A percentile compares a stretch with the other conserved stretches of the same genome.
These are phyloP conservation scores for Limonius californicus DNA, from an alignment of 1,140 invertebrate genomes.

Conservation along the genomic window DNA sequence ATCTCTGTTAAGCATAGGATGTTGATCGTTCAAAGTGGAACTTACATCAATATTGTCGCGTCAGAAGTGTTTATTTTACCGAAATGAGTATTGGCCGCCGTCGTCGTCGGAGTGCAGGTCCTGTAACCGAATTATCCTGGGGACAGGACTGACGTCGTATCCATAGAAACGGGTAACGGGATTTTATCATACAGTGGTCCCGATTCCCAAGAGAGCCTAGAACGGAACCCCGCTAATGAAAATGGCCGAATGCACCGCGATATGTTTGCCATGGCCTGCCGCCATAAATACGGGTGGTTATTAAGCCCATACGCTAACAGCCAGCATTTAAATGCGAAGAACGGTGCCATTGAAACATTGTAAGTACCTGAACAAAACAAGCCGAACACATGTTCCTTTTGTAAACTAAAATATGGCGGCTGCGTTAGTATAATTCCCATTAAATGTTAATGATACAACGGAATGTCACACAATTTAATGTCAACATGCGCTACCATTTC, in stretches of 20 bases:
- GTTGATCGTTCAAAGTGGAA: background rate
- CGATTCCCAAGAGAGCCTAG: background rate
- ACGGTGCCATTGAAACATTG: constrained; percentile 36
- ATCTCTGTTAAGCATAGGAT: background rate
- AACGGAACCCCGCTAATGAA: constrained; percentile 5
- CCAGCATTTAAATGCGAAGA: constrained; percentile 28
- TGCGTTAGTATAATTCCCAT: constrained; percentile 42
- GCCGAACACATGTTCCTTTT: constrained; percentile 44
- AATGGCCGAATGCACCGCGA: constrained; percentile 10
- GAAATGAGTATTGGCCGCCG: constrained; percentile 3
- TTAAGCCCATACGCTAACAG: constrained; percentile 8
- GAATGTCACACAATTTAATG: constrained; percentile 44
- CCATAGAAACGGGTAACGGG: constrained; percentile 20
- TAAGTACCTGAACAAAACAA: constrained; percentile 33
- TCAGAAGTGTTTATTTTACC: constrained; percentile 12
- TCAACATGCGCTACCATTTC: constrained; percentile 37
- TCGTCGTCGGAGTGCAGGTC: constrained; percentile 3
- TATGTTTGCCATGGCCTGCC: constrained; percentile 8
- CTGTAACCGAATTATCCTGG: constrained; percentile 22
- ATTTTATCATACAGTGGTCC: constrained; percentile 20
- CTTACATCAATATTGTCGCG: constrained; percentile 13
- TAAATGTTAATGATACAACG: constrained; percentile 46
- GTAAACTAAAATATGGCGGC: constrained; percentile 38
- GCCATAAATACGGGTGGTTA: constrained; percentile 14
- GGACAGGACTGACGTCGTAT: constrained; percentile 9